phyloP scores from a whole-genome alignment of 2,888 invertebrate genomes.

The Tortricodes alternella region DNA sequence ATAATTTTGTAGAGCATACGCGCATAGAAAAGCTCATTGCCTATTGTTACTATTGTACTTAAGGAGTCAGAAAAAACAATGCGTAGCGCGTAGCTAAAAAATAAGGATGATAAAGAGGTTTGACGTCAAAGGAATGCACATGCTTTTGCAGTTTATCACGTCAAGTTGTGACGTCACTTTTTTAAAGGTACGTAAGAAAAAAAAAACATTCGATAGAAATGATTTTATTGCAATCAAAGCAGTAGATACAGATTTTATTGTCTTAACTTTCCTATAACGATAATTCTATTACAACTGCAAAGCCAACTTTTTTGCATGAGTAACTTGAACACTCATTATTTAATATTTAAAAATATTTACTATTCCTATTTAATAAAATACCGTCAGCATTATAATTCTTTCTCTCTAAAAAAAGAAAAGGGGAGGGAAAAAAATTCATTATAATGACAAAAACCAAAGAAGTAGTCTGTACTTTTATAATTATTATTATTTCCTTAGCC shows the following conservation, averaged over 20 bases:
- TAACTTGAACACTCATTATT: too few species aligned
- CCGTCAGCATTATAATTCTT: not conserved
- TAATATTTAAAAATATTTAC: not conserved
- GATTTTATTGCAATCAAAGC: conserved; percentile 11
- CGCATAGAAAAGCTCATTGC: conserved; percentile 69
- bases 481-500: too few species aligned
- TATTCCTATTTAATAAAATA: not conserved
- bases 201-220: conserved; percentile 6
- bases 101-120: conserved; percentile 51
- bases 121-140: conserved; percentile 51
- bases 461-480: too few species aligned
- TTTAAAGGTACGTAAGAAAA: not conserved
- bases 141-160: conserved; percentile 38
- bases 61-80: conserved; percentile 63
- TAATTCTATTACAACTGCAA: too few species aligned
- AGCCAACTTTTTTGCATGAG: too few species aligned
- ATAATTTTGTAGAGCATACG: conserved; percentile 74
- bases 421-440: too few species aligned
- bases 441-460: too few species aligned
- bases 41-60: conserved; percentile 66
- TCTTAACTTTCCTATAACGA: not conserved
- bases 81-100: conserved; percentile 48
- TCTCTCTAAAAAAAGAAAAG: too few species aligned
- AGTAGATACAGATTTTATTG: not conserved
- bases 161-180: not conserved